These are phyloP conservation scores for Poliocrania exsul DNA, from an alignment of 2,797 vertebrate species.

Conservation along the genomic window DNA sequence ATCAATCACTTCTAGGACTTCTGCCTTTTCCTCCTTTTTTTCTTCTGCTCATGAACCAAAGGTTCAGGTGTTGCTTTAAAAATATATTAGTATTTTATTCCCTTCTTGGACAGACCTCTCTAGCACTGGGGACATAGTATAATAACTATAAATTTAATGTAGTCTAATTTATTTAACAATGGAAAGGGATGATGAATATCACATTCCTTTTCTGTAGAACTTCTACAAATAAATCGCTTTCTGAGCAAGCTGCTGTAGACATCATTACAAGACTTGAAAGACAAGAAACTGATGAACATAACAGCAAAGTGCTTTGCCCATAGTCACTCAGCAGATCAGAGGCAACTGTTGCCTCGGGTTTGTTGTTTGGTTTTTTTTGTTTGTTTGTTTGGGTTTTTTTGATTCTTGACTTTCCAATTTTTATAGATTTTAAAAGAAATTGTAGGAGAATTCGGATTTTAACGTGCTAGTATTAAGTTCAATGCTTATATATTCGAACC, in stretches of 20 bases:
- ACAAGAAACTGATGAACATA: not conserved
- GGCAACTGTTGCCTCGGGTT: no score
- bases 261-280: not conserved
- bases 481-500: no score
- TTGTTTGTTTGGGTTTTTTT: no score
- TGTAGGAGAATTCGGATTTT: no score
- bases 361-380: no score
- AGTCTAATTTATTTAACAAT: not conserved
- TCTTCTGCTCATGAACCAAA: not conserved
- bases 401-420: no score
- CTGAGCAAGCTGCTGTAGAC: not conserved
- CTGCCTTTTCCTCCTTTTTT: not conserved
- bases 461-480: no score
- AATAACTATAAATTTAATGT: not conserved
- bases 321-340: not conserved
- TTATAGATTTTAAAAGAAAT: no score
- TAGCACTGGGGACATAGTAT: not conserved
- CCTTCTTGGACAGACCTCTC: not conserved
- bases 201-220: not conserved
- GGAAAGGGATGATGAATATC: not conserved
- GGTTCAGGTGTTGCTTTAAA: not conserved
- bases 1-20: not conserved
- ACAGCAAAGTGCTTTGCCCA: not conserved
- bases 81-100: not conserved
- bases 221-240: not conserved